These are phyloP conservation scores for Drosophila peninsularis DNA, from an alignment of 2,888 invertebrate species.

Conservation along the genomic window DNA sequence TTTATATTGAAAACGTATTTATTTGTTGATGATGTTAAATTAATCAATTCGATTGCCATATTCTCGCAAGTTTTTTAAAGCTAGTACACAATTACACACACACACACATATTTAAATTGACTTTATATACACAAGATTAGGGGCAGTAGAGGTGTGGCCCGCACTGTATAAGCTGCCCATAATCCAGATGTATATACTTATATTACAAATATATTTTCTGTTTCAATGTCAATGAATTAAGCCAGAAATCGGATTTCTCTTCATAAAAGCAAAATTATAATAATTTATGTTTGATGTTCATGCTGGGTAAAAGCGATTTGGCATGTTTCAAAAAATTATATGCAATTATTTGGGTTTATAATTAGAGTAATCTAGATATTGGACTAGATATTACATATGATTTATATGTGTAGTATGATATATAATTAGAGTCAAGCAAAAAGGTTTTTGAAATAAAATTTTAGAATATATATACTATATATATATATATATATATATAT, in stretches of 20 bases:
- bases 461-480: background rate
- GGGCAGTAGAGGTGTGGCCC: slow-evolving; percentile 19
- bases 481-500: too few relatives aligned
- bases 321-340: background rate
- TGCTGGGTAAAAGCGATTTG: slow-evolving; percentile 2
- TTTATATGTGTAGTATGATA: slow-evolving; percentile 5
- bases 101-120: slow-evolving; percentile 7
- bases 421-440: slow-evolving; percentile 2
- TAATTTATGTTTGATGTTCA: background rate
- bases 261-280: slow-evolving; percentile 8
- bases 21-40: slow-evolving; percentile 56
- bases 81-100: slow-evolving; percentile 15
- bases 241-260: slow-evolving; percentile 18
- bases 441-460: background rate
- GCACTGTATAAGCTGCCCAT: slow-evolving; percentile 26
- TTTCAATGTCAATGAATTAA: slow-evolving; percentile 30
- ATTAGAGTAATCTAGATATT: background rate
- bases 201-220: slow-evolving; percentile 16
- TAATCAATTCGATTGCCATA: slow-evolving; percentile 60
- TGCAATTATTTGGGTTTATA: background rate
- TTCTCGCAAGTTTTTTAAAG: slow-evolving; percentile 18
- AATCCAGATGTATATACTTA: slow-evolving; percentile 21
- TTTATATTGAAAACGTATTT: slow-evolving; percentile 33
- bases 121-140: slow-evolving; percentile 20
- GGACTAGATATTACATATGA: slow-evolving; percentile 6